Conservation (phyloP, 2,113 vertebrate genomes). For the Anolis sagrei region DNA sequence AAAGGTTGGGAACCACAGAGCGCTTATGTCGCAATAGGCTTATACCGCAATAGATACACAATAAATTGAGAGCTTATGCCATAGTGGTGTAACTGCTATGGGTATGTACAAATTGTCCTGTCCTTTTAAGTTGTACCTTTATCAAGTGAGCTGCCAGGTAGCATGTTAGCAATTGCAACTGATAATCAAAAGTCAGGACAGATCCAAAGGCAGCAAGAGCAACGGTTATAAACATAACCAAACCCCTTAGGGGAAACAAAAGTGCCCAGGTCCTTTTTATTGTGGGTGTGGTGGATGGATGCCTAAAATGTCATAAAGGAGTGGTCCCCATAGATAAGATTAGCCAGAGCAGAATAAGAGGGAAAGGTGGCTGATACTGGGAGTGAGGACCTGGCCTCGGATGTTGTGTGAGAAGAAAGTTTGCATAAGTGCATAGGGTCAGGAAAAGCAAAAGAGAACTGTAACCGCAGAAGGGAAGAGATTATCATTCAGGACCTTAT, state of each 20-base stretch:
- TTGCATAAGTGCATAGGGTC: constrained; percentile 10
- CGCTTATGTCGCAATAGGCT: neutral
- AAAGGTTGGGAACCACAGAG: neutral
- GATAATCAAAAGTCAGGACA: neutral
- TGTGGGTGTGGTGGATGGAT: constrained; percentile 55
- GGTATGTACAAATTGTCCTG: neutral
- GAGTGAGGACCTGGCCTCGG: constrained; percentile 1
- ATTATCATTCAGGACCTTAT: rapidly evolving
- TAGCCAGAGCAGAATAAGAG: constrained; percentile 38
- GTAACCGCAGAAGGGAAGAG: constrained; percentile 2
- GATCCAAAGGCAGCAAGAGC: neutral
- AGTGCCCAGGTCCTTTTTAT: constrained; percentile 55
- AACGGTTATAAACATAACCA: rapidly evolving
- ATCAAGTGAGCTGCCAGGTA: neutral
- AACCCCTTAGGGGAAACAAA: constrained; percentile 63
- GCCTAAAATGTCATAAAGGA: constrained; percentile 64
- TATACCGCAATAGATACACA: too few relatives aligned
- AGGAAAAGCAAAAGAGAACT: neutral
- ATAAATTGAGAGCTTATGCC: neutral
- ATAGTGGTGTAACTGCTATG: too few relatives aligned
- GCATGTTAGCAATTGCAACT: neutral
- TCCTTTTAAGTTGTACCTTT: neutral
- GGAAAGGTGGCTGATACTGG: constrained; percentile 58
- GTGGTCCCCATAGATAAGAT: constrained; percentile 67
- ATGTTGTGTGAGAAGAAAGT: constrained; percentile 1